Conservation (phyloP, 2,113 vertebrate genomes). For the Clarias batrachus region DNA sequence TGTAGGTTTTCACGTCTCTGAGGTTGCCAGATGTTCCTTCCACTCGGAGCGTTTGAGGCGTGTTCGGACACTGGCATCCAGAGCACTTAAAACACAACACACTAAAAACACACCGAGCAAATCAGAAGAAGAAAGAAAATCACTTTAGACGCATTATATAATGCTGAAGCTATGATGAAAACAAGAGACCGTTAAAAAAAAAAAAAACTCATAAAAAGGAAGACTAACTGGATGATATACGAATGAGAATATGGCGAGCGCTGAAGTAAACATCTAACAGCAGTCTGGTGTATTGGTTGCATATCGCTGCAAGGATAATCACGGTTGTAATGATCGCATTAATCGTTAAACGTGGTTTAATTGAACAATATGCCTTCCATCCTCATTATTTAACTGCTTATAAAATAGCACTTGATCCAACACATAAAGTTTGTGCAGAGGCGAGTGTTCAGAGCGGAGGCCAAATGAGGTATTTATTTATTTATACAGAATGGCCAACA, state of each 20-base stretch:
- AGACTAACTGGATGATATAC: neutral
- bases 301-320: neutral
- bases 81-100: neutral
- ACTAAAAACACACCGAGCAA: neutral
- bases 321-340: neutral
- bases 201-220: neutral
- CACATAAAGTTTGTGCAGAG: neutral
- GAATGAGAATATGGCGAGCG: neutral
- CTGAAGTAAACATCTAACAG: neutral
- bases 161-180: neutral
- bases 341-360: neutral
- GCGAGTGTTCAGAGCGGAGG: no score
- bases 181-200: neutral
- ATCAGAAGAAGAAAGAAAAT: neutral
- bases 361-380: neutral
- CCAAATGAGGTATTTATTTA: no score
- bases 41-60: neutral
- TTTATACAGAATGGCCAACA: no score
- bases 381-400: neutral
- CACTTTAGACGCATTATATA: no score
- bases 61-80: neutral
- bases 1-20: neutral
- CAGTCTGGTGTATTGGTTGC: neutral
- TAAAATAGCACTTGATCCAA: neutral
- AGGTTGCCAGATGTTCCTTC: neutral